phyloP scores from a whole-genome alignment of 2,888 invertebrate genomes.

The Tetanocera ferruginea region DNA sequence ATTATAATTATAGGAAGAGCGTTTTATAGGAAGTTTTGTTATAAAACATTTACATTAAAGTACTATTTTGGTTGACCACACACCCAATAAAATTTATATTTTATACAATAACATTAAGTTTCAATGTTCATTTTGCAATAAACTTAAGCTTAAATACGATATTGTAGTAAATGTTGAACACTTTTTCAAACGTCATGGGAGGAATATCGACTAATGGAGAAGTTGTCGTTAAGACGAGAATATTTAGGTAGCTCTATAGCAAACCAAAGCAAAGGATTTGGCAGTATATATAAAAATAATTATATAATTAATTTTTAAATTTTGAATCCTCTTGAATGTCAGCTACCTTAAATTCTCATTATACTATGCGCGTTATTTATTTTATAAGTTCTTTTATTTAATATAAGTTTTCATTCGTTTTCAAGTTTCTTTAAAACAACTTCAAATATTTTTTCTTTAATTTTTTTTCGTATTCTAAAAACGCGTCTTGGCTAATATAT shows the following conservation, averaged over 20 bases:
- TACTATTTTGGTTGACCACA: background rate
- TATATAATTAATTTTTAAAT: background rate
- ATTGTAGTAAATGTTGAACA: background rate
- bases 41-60: background rate
- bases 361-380: slow-evolving; percentile 50
- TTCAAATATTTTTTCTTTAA: slow-evolving; percentile 58
- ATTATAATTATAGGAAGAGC: slow-evolving; percentile 44
- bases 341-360: slow-evolving; percentile 61
- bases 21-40: slow-evolving; percentile 56
- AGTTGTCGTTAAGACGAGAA: slow-evolving; percentile 67
- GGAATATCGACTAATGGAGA: slow-evolving; percentile 65
- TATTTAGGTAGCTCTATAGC: slow-evolving; percentile 54
- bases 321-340: background rate
- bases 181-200: background rate
- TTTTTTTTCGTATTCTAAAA: slow-evolving; percentile 44
- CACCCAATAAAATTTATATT: background rate
- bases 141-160: too few relatives aligned
- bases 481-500: slow-evolving; percentile 32
- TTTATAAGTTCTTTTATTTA: background rate
- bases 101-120: too few relatives aligned
- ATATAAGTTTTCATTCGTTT: slow-evolving; percentile 13
- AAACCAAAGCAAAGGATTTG: background rate
- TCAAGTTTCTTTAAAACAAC: too few relatives aligned
- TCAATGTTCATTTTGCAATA: too few relatives aligned
- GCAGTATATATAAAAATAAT: slow-evolving; percentile 25